A percentile compares a stretch with the other conserved stretches of the same genome.
Conservation (phyloP, 2,797 vertebrate genomes). For the Protosalanx chinensis region DNA sequence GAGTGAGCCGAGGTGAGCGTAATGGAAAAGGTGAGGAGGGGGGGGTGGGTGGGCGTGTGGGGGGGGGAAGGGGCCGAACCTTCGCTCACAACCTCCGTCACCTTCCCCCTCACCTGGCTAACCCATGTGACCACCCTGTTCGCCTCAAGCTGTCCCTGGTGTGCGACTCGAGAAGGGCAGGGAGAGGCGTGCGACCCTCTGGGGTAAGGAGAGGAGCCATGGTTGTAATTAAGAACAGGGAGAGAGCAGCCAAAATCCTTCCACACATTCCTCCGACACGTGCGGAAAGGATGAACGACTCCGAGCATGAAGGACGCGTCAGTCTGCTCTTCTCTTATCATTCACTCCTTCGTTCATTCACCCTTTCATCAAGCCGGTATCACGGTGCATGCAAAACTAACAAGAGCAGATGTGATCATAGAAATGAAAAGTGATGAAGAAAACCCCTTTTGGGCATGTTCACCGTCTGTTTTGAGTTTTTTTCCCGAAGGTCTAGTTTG, state of each 20-base stretch:
- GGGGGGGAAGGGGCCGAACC: conserved; percentile 48
- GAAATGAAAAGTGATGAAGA: not conserved
- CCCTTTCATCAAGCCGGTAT: conserved; percentile 35
- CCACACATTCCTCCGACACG: conserved; percentile 25
- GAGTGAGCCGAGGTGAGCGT: conserved; percentile 85
- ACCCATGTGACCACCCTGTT: conserved; percentile 51
- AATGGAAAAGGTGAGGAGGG: conserved; percentile 61
- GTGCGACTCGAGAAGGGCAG: conserved; percentile 25
- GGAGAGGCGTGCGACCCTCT: conserved; percentile 23
- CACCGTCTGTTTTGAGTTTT: not conserved
- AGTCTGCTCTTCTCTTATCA: conserved; percentile 16
- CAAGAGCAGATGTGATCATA: conserved; percentile 8
- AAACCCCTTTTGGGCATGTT: no score
- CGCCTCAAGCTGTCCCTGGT: conserved; percentile 38
- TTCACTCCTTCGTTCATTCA: conserved; percentile 39
- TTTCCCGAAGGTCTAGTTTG: not conserved
- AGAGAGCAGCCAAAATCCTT: conserved; percentile 1
- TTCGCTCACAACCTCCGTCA: conserved; percentile 45
- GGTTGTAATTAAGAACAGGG: conserved; percentile 43
- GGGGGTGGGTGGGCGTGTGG: conserved; percentile 25
- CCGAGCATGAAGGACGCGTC: not conserved
- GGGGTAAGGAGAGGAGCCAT: conserved; percentile 33
- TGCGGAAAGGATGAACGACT: conserved; percentile 43
- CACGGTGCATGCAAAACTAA: conserved; percentile 53
- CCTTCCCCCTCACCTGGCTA: conserved; percentile 47